A percentile compares a stretch with the other conserved stretches of the same genome.
These are phyloP conservation scores for Metridium senile DNA, from an alignment of 92 coral and sea anemone genomes.

Conservation along the genomic window DNA sequence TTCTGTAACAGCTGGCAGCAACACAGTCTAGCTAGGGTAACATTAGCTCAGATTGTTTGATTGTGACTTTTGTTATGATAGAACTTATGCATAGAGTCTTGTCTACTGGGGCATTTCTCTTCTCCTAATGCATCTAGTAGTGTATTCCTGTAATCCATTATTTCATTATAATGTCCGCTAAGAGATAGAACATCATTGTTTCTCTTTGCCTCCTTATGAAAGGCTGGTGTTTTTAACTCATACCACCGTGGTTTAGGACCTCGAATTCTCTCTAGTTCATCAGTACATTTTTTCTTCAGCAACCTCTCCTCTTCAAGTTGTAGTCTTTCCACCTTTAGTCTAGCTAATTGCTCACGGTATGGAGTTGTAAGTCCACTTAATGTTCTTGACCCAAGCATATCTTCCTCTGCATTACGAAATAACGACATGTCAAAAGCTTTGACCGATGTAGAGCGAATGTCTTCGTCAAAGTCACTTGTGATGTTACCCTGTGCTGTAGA, in stretches of 20 bases:
- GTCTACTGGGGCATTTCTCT: conserved; percentile 49
- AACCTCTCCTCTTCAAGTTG: conserved; percentile 86
- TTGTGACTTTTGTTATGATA: conserved; percentile 37
- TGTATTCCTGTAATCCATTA: conserved; percentile 83
- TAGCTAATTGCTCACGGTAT: conserved; percentile 81
- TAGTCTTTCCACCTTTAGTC: conserved; percentile 72
- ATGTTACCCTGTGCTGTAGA: conserved; percentile 76
- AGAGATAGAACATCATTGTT: conserved; percentile 82
- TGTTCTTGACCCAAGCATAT: conserved; percentile 85
- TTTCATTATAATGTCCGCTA: conserved; percentile 86
- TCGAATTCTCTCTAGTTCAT: conserved; percentile 89
- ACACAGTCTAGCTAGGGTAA: too few species aligned
- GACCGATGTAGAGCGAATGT: conserved; percentile 72
- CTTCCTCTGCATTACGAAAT: conserved; percentile 83
- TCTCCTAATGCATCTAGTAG: conserved; percentile 77
- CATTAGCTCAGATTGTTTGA: conserved; percentile 10
- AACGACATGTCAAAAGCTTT: conserved; percentile 80
- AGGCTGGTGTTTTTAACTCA: conserved; percentile 87
- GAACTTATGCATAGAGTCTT: conserved; percentile 32
- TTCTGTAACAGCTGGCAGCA: too few species aligned
- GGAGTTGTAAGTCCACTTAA: conserved; percentile 90
- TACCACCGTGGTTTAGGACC: conserved; percentile 98
- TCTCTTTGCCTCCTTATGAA: conserved; percentile 84
- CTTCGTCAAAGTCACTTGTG: conserved; percentile 67
- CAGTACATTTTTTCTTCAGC: conserved; percentile 60